phyloP scores from a whole-genome alignment of 2,797 vertebrate genomes.

The Microctenopoma lineatum region DNA sequence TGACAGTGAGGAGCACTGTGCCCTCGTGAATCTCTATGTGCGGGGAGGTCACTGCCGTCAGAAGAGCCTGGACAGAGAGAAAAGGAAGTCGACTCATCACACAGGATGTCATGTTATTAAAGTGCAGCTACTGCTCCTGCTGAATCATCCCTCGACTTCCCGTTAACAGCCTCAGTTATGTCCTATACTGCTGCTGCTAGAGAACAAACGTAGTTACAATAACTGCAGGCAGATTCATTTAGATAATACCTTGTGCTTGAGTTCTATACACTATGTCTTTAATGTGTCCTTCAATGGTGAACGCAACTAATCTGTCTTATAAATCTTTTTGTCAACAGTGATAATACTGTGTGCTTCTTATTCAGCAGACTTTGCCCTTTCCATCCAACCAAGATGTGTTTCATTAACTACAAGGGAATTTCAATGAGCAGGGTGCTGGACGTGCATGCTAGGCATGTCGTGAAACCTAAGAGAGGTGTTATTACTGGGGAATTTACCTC shows the following conservation, averaged over 20 bases:
- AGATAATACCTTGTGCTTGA: neutral
- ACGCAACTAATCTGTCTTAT: conserved; percentile 5
- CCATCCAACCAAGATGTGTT: conserved; percentile 35
- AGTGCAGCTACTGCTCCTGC: conserved; percentile 30
- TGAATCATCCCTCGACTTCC: conserved; percentile 54
- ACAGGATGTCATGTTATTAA: conserved; percentile 16
- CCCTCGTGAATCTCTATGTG: conserved; percentile 98
- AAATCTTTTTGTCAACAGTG: conserved; percentile 63
- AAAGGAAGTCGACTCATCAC: conserved; percentile 33
- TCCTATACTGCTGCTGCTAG: neutral
- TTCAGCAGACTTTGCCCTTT: conserved; percentile 58
- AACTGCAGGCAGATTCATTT: neutral
- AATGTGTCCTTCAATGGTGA: conserved; percentile 12
- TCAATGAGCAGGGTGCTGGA: neutral
- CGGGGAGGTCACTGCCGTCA: conserved; percentile 95
- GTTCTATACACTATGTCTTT: conserved; percentile 5
- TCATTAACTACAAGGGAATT: conserved; percentile 15
- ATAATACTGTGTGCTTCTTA: conserved; percentile 24
- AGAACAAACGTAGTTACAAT: neutral
- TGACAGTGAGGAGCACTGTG: conserved; percentile 94
- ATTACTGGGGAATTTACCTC: too few relatives aligned
- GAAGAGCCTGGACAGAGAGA: conserved; percentile 86
- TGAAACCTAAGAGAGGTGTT: too few relatives aligned
- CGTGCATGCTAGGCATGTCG: neutral
- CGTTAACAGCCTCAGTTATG: neutral